Base-by-base conservation (phyloP, 2,113 vertebrate species). In the Grantiella picta region DNA sequence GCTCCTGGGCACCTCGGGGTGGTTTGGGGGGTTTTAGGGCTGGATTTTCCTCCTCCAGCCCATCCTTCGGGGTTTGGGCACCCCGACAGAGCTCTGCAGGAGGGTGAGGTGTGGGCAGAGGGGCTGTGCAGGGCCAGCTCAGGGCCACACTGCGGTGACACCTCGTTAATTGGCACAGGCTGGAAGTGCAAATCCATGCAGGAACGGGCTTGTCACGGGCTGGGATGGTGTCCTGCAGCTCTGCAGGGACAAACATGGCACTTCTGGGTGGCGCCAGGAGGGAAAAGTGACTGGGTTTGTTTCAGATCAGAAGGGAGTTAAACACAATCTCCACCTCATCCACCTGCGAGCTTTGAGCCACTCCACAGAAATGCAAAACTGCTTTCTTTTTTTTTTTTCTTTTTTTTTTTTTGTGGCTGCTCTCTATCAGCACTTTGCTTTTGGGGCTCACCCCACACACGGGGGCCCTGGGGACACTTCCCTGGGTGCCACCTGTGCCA, bases 281-380 rank as follows among this genome's bases (percentile, higher is more conserved):
- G 45, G 5, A 36, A 44, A 61, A 10, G 0, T 0, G 1, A 7
- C 7, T 0, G 63, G 45, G 33, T 1, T 78, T 38, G 54, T 3
- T 60, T 12, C 83, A 27, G 38, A 9, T 5, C 33, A 5, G 18
- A 4, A 18, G 15, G 2, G 63, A 45, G 20, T 69, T 7, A 23
- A 59, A 36, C 0, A 2, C 6, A 0, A 5, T 3, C 36, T 35
- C 45, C 35, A 2, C 44, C 44, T 2, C 27, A 14, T 7, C 33
- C 36, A 6, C 5, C 16, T 7, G 29, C 42, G 12, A 9, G 71
- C 53, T 18, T 6, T 7, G 50, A 33, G 53, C 63, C 27, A 0
- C 83, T 1, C 4, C 38, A 3, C 47, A 18, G 36, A 19, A 36
- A 33, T 2, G 8, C 54, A 36, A 1, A 86, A 1, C 33, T 36